A percentile compares a stretch with the other conserved stretches of the same genome.
phyloP scores from a whole-genome alignment of 1,140 invertebrate species.

The Heterodera schachtii region DNA sequence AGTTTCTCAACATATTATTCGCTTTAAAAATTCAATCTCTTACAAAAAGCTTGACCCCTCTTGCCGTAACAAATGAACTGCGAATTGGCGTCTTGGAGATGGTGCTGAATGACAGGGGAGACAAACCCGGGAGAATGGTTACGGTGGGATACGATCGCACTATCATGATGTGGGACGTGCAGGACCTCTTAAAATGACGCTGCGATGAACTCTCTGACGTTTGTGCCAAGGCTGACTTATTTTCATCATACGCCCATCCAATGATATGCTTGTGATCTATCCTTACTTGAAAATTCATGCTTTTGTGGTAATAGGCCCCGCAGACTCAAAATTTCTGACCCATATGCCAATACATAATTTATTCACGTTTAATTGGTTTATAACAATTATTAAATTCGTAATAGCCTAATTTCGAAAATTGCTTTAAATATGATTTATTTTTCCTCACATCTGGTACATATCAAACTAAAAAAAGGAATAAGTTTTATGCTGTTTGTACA shows the following conservation, averaged over 20 bases:
- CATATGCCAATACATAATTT: constrained; percentile 14
- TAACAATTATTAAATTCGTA: too few species aligned
- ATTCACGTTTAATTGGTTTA: not conserved
- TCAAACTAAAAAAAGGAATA: too few species aligned
- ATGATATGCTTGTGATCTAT: not conserved
- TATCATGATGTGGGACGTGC: constrained; percentile 77
- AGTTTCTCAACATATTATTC: constrained; percentile 32
- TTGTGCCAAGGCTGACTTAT: not conserved
- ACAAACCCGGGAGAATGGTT: constrained; percentile 75
- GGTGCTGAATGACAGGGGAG: constrained; percentile 79
- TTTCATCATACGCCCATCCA: not conserved
- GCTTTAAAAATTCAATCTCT: constrained; percentile 11
- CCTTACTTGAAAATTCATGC: too few species aligned
- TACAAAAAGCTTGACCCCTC: constrained; percentile 76
- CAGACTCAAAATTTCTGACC: too few species aligned
- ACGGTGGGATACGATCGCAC: constrained; percentile 90
- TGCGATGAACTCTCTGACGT: not conserved
- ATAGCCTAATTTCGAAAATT: too few species aligned
- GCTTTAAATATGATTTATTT: too few species aligned
- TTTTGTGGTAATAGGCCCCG: too few species aligned
- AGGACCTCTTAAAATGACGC: constrained; percentile 39
- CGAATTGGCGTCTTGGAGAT: constrained; percentile 81
- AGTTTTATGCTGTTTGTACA: not conserved
- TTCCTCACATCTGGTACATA: too few species aligned
- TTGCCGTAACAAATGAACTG: constrained; percentile 91